Base-by-base conservation (phyloP, 2,797 vertebrate genomes). In the Epinephelus malabaricus region DNA sequence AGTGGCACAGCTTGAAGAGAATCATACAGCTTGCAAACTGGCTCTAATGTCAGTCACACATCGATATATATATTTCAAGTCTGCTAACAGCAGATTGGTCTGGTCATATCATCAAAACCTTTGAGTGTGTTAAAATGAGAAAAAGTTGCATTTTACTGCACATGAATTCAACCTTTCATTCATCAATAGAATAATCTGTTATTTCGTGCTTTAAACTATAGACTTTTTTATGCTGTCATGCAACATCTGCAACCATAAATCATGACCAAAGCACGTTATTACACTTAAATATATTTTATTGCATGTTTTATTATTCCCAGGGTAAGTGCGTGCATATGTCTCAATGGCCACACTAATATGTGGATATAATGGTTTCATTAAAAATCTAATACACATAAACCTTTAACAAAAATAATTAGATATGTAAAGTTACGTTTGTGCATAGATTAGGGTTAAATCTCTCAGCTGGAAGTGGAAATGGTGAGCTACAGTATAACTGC, bases 271-370 rank as follows among this genome's bases (percentile, higher is more conserved):
- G 13, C 4, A 62, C 0, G 7, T 66, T 49, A 58, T 65, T 69
- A 18, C 53, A 69, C 30, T 62, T 64, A 23, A 70, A 77, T 47
- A 67, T 43, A 77, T 34, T 83, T 76, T 79, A 86, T 86, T 79
- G 60, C 55, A 70, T 59, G 59, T 72, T 34, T 47, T 17, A 40
- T 71, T 47, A 50, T 30, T 68, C 5, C 51, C 47, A 55, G 51
- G 49, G 17, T 47, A 49, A 19, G 40, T 61, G 11, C 73, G 19
- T 69, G 47, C 43, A 46, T 60, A 68, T 54, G 11, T 79, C 46
- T 77, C 45, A 68, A n/a, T 34, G 21, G 15, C 30, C 47, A 51
- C 38, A 58, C 4, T 2, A 30, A 67, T n/a, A 69, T 65, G 9
- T 59, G 21, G 8, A 45, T 17, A 18, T n/a, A 1, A 62, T 62